phyloP scores from a whole-genome alignment of 2,113 vertebrate genomes.

The Chascanopsetta lugubris region DNA sequence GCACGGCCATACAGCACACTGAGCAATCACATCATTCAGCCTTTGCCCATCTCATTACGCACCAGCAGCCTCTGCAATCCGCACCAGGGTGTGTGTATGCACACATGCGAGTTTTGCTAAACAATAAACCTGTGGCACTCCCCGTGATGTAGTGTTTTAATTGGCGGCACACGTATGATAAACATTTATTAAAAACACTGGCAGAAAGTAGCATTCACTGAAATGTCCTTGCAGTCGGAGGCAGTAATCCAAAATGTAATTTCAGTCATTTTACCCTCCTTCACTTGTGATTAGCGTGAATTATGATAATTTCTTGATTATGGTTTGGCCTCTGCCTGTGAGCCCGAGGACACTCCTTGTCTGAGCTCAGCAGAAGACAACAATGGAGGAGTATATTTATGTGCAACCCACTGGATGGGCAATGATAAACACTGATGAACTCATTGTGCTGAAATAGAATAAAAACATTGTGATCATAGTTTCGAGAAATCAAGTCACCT shows the following conservation, averaged over 20 bases:
- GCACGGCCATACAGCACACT: constrained; percentile 49
- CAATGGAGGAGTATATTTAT: constrained; percentile 16
- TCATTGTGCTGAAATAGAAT: constrained; percentile 28
- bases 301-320: constrained; percentile 86
- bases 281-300: constrained; percentile 83
- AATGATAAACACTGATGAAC: constrained; percentile 26
- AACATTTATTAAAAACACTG: constrained; percentile 63
- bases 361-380: constrained; percentile 53
- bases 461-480: constrained; percentile 3
- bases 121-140: constrained; percentile 56
- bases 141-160: constrained; percentile 60
- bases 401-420: constrained; percentile 33
- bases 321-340: constrained; percentile 70
- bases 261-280: constrained; percentile 69
- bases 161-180: constrained; percentile 48
- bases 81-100: constrained; percentile 46
- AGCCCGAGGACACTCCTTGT: constrained; percentile 71
- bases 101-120: constrained; percentile 18
- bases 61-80: constrained; percentile 44
- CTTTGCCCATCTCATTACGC: constrained; percentile 57
- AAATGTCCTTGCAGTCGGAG: constrained; percentile 51
- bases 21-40: constrained; percentile 50
- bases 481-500: too few species aligned
- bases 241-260: constrained; percentile 72
- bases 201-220: constrained; percentile 62